phyloP scores from a whole-genome alignment of 2,113 vertebrate species.

The Acrocephalus kingi region DNA sequence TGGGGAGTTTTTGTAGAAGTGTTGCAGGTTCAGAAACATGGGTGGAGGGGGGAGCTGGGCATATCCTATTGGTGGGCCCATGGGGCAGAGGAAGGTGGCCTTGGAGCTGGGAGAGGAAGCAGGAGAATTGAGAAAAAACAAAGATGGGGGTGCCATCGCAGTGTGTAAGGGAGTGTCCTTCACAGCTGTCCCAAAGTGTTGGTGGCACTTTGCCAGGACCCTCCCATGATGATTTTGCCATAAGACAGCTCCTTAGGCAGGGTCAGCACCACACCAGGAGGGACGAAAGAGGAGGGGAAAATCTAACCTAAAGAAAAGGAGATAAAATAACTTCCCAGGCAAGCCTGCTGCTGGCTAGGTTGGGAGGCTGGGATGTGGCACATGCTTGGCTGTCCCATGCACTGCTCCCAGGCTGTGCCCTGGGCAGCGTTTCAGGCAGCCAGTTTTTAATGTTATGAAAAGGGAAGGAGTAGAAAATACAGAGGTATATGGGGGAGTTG shows the following conservation, averaged over 20 bases:
- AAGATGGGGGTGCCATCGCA: background rate
- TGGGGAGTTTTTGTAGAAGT: background rate
- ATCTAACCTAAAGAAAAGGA: background rate
- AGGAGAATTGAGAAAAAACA: background rate
- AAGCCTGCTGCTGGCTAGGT: background rate
- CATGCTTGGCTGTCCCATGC: fast-evolving
- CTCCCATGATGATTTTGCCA: background rate
- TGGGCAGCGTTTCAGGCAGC: background rate
- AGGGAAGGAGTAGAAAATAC: background rate
- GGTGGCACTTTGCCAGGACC: background rate
- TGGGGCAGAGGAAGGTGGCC: background rate
- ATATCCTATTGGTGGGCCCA: fast-evolving
- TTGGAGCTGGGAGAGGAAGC: background rate
- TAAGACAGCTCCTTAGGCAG: background rate
- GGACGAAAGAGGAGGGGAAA: background rate
- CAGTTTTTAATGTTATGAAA: background rate
- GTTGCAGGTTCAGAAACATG: background rate
- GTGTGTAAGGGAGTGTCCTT: background rate
- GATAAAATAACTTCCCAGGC: background rate
- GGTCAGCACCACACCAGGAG: background rate
- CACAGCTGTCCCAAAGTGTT: background rate
- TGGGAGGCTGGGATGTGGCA: background rate
- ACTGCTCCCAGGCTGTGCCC: background rate
- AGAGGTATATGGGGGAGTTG: background rate
- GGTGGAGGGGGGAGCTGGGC: background rate